phyloP scores from a whole-genome alignment of 37 sponge, comb jelly and placozoan species.

The Chondrilla cf. caribensis region DNA sequence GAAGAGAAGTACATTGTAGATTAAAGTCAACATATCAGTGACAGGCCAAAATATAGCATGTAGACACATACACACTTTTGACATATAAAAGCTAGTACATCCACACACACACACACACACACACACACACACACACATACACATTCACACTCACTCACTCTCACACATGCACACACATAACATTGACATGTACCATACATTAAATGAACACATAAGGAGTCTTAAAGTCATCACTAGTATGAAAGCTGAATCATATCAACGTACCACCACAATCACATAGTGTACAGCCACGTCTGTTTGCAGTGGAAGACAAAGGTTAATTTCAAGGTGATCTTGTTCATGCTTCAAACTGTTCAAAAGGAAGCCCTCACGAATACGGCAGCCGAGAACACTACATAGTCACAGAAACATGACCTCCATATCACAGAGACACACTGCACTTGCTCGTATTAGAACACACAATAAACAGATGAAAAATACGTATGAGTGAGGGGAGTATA shows the following conservation, averaged over 20 bases:
- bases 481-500: no score
- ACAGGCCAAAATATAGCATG: no score
- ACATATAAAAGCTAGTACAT: background rate
- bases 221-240: no score
- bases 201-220: no score
- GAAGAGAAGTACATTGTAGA: background rate
- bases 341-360: constrained; percentile 17
- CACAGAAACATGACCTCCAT: background rate
- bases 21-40: background rate
- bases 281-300: constrained; percentile 63
- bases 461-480: no score
- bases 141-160: background rate
- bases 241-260: no score
- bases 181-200: no score
- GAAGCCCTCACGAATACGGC: constrained; percentile 68
- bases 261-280: constrained; percentile 56
- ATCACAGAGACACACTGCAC: background rate
- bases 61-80: background rate
- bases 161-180: background rate
- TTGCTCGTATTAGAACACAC: background rate
- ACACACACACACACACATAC: background rate
- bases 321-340: constrained; percentile 31
- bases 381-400: constrained; percentile 58
- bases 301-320: constrained; percentile 48
- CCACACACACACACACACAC: background rate